Evolutionary conservation across 2,888 invertebrate genomes (phyloP).

Genomic region (Xestia ashworthii): DNA sequence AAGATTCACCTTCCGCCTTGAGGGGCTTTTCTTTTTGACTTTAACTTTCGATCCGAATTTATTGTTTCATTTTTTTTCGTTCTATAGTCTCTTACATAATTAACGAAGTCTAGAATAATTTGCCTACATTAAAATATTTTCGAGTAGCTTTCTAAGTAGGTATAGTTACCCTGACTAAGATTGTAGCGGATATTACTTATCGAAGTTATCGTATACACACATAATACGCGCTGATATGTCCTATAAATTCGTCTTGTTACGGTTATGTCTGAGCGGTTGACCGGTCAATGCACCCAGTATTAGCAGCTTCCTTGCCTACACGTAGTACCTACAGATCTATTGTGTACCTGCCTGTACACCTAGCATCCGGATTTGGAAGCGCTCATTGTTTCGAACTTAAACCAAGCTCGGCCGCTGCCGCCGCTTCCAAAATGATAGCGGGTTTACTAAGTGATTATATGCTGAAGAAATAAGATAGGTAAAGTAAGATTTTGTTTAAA

Average conservation of each 20-base stretch:
- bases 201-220: too few relatives aligned
- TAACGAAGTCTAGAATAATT: not conserved
- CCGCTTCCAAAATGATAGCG: constrained; percentile 26
- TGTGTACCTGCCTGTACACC: constrained; percentile 8
- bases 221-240: constrained; percentile 10
- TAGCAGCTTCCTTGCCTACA: constrained; percentile 25
- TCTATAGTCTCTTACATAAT: not conserved
- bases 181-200: constrained; percentile 21
- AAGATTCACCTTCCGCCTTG: constrained; percentile 49
- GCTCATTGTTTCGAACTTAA: constrained; percentile 46
- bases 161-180: not conserved
- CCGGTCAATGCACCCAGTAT: constrained; percentile 35
- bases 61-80: constrained; percentile 9
- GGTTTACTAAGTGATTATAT: constrained; percentile 31
- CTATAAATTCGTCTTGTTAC: constrained; percentile 50
- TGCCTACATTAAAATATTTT: not conserved
- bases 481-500: constrained; percentile 24
- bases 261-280: constrained; percentile 40
- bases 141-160: constrained; percentile 4
- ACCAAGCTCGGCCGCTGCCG: constrained; percentile 16
- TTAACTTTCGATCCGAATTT: constrained; percentile 31
- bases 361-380: constrained; percentile 29
- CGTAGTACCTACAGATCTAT: constrained; percentile 23
- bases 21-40: constrained; percentile 30
- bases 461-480: constrained; percentile 39